These are phyloP conservation scores for Gymnocypris eckloni DNA, from an alignment of 2,797 vertebrate genomes.

Conservation along the genomic window DNA sequence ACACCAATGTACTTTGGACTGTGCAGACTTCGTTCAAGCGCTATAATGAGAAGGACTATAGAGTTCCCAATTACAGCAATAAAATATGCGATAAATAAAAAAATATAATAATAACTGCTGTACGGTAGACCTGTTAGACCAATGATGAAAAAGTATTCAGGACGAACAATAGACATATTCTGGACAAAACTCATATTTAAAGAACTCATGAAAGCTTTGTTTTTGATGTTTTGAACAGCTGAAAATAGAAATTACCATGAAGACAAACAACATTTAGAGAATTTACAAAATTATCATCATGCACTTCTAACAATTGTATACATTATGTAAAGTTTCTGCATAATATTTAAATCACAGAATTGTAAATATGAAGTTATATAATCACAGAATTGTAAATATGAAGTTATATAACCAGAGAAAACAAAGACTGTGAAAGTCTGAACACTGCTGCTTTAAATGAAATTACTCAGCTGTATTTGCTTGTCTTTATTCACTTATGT, in stretches of 20 bases:
- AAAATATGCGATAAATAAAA: too few species aligned
- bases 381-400: background rate
- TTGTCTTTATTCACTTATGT: background rate
- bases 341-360: background rate
- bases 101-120: slow-evolving; percentile 52
- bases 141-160: slow-evolving; percentile 60
- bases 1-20: too few species aligned
- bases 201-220: slow-evolving; percentile 19
- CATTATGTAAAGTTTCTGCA: background rate
- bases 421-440: background rate
- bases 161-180: slow-evolving; percentile 48
- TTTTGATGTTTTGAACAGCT: background rate
- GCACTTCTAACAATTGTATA: background rate
- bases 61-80: too few species aligned
- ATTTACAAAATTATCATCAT: background rate
- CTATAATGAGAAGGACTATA: too few species aligned
- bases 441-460: background rate
- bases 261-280: background rate
- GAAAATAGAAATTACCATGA: slow-evolving; percentile 2
- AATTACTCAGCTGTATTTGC: background rate
- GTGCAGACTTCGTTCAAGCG: too few species aligned
- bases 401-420: background rate
- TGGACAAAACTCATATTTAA: slow-evolving; percentile 29
- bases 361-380: too few species aligned
- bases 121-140: slow-evolving; percentile 55